Evolutionary conservation across 2,888 invertebrate species (phyloP).

Genomic region (Hirtodrosophila trivittata): DNA sequence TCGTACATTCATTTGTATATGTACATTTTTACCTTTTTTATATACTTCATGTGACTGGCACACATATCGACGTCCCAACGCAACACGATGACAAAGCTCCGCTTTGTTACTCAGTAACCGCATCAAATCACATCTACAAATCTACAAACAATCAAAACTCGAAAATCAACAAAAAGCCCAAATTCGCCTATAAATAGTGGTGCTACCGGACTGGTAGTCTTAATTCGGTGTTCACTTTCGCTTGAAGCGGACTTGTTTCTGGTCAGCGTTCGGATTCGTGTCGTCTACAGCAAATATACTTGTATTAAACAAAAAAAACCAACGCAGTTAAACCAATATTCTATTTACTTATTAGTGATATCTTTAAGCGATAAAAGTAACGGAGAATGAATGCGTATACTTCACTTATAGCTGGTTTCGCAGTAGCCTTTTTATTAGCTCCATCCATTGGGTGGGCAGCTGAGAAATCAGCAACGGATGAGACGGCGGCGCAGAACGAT

Average conservation of each 20-base stretch:
- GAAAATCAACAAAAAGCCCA: conserved; percentile 20
- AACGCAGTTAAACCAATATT: too few species aligned
- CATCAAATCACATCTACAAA: conserved; percentile 10
- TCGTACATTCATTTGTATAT: too few species aligned
- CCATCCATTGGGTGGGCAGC: conserved; percentile 17
- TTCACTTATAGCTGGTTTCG: conserved; percentile 20
- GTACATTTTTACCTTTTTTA: too few species aligned
- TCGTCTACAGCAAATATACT: conserved; percentile 7
- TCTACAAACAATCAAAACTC: conserved; percentile 35
- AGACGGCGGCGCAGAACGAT: conserved; percentile 43
- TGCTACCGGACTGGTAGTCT: conserved; percentile 52
- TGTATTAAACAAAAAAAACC: too few species aligned
- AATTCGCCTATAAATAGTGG: conserved; percentile 79
- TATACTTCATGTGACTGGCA: too few species aligned
- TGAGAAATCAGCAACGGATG: conserved; percentile 15
- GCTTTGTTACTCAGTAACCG: conserved; percentile 21
- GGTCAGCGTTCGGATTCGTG: conserved; percentile 32
- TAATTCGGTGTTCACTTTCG: conserved; percentile 81
- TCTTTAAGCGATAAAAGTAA: neutral
- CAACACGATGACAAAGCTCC: conserved; percentile 29
- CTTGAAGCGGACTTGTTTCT: conserved; percentile 56
- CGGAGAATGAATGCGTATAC: conserved; percentile 32
- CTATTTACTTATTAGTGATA: too few species aligned
- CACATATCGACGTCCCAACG: too few species aligned
- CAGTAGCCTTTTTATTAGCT: conserved; percentile 22